Evolutionary conservation across 2,888 invertebrate genomes (phyloP).

Genomic region (Plebejus anna): DNA sequence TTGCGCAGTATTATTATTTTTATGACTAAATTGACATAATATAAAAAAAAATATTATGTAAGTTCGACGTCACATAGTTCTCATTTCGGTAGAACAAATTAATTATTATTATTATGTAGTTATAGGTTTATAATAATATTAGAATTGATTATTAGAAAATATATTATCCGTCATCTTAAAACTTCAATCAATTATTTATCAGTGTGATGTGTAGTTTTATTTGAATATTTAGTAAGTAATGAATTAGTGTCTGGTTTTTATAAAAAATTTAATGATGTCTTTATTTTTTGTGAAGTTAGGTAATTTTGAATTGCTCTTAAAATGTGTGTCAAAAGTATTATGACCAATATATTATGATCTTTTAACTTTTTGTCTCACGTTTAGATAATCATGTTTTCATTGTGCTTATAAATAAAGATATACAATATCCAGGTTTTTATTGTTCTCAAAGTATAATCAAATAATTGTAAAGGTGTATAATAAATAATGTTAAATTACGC

Average conservation of each 20-base stretch:
- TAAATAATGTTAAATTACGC: not conserved
- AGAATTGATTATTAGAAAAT: no score
- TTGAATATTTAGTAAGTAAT: no score
- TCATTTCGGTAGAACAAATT: not conserved
- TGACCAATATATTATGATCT: not conserved
- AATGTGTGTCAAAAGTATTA: no score
- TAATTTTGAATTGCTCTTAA: no score
- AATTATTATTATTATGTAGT: not conserved
- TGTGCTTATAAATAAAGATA: not conserved
- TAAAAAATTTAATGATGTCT: not conserved
- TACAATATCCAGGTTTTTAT: not conserved
- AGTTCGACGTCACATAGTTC: not conserved
- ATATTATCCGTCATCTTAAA: not conserved
- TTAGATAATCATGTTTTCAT: not conserved
- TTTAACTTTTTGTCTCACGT: not conserved
- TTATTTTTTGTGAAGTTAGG: no score
- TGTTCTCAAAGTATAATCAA: not conserved
- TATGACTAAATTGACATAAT: not conserved
- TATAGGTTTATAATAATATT: not conserved
- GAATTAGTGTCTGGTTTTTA: not conserved
- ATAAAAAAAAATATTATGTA: not conserved
- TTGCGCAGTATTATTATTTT: conserved; percentile 3
- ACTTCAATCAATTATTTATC: not conserved
- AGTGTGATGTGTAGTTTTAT: not conserved
- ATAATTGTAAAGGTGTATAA: not conserved